Conservation (phyloP, 2,113 vertebrate genomes). For the Puffinus mauretanicus region DNA sequence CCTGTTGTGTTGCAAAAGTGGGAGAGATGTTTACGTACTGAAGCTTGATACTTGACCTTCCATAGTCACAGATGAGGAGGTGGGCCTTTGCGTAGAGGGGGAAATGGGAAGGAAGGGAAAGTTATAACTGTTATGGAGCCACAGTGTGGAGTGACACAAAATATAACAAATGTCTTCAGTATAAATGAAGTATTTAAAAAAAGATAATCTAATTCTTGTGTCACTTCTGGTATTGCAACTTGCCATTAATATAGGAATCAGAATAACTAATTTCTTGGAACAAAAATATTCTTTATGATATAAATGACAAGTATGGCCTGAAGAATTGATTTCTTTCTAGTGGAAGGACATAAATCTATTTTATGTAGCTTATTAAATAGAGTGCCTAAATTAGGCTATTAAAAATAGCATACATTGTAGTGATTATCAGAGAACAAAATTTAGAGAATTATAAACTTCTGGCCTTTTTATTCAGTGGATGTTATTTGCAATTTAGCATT, state of each 20-base stretch:
- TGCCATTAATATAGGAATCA: constrained; percentile 61
- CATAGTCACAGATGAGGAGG: constrained; percentile 56
- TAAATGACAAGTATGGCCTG: constrained; percentile 79
- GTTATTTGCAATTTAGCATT: constrained; percentile 69
- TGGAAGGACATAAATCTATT: constrained; percentile 85
- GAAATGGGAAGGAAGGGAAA: constrained; percentile 53
- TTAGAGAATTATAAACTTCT: constrained; percentile 79
- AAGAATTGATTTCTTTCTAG: constrained; percentile 84
- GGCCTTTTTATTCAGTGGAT: constrained; percentile 80
- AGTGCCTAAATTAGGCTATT: constrained; percentile 87
- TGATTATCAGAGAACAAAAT: constrained; percentile 78
- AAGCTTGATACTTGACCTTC: constrained; percentile 56
- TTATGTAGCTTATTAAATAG: constrained; percentile 84
- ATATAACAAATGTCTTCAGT: constrained; percentile 15
- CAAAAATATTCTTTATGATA: constrained; percentile 77
- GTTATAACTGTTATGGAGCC: constrained; percentile 40
- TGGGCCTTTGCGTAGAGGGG: constrained; percentile 61
- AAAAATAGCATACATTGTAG: constrained; percentile 77
- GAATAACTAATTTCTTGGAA: constrained; percentile 74
- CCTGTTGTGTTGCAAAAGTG: constrained; percentile 51
- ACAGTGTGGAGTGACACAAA: constrained; percentile 52
- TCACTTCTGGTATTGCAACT: constrained; percentile 62
- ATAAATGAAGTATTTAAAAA: constrained; percentile 53
- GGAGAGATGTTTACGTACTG: constrained; percentile 64
- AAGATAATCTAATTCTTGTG: constrained; percentile 58